Percentiles rank a stretch among this genome's conserved stretches.
Conservation (phyloP, 2,797 vertebrate genomes). For the Gorsachius magnificus region DNA sequence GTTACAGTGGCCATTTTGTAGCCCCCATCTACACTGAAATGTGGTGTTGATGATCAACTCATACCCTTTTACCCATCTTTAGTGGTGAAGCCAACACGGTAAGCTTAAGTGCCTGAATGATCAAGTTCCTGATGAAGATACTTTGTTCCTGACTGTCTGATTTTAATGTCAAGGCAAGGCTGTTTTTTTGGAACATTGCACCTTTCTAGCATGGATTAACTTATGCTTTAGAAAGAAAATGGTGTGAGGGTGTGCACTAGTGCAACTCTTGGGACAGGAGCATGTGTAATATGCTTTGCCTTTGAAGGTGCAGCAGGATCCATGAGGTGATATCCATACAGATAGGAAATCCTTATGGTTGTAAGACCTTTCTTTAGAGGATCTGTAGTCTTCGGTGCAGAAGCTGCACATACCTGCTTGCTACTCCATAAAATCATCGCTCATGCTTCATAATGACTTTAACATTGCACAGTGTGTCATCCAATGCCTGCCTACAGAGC, state of each 20-base stretch:
- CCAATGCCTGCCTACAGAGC: background rate
- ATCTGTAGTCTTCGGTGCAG: background rate
- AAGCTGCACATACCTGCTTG: background rate
- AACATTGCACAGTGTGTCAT: background rate
- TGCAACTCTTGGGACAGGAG: background rate
- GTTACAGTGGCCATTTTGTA: background rate
- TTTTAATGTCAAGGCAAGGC: background rate
- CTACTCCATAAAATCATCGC: background rate
- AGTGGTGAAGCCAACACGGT: background rate
- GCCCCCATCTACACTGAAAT: background rate
- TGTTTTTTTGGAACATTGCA: background rate
- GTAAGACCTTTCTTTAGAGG: background rate
- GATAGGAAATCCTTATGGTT: too few relatives aligned
- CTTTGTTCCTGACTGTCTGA: background rate
- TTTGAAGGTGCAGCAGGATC: background rate
- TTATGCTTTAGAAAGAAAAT: background rate
- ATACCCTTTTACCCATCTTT: background rate
- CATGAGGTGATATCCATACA: background rate
- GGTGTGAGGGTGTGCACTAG: background rate
- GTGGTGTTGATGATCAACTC: background rate
- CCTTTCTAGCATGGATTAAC: background rate
- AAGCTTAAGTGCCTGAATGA: background rate
- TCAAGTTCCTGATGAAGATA: background rate
- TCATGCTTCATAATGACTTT: background rate
- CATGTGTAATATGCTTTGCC: background rate